Evolutionary conservation across 1,140 invertebrate genomes (phyloP).

Genomic region (Brachionus manjavacas): DNA sequence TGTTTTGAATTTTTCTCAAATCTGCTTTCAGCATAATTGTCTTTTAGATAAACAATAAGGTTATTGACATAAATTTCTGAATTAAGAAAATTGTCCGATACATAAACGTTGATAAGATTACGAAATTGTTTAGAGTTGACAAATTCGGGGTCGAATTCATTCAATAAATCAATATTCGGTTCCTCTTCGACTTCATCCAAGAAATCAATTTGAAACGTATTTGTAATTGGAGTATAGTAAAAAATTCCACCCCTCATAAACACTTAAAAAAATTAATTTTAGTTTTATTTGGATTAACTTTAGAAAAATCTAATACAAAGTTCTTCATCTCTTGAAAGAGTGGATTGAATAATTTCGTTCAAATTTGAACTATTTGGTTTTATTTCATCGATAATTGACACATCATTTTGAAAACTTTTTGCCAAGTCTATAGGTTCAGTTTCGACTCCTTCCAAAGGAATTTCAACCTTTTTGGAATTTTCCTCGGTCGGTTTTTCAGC

Average conservation of each 20-base stretch:
- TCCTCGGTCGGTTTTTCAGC: background rate
- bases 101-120: background rate
- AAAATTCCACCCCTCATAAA: constrained; percentile 28
- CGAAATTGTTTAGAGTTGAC: constrained; percentile 14
- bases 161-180: background rate
- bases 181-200: background rate
- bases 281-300: too few species aligned
- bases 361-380: constrained; percentile 37
- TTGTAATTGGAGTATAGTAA: background rate
- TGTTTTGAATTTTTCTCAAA: constrained; percentile 32
- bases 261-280: background rate
- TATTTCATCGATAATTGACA: constrained; percentile 41
- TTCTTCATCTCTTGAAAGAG: constrained; percentile 24
- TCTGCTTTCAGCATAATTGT: constrained; percentile 34
- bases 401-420: constrained; percentile 15
- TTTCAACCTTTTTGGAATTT: constrained; percentile 19
- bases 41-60: constrained; percentile 22
- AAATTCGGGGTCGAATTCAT: constrained; percentile 16
- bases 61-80: constrained; percentile 31
- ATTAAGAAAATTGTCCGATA: constrained; percentile 2
- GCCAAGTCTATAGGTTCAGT: background rate
- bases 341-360: constrained; percentile 6
- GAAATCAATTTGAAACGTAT: background rate
- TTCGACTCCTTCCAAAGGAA: constrained; percentile 17
- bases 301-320: background rate